Percentiles rank a stretch among this genome's conserved stretches.
Conservation (phyloP, 2,113 vertebrate genomes). For the Saguinus imperator region DNA sequence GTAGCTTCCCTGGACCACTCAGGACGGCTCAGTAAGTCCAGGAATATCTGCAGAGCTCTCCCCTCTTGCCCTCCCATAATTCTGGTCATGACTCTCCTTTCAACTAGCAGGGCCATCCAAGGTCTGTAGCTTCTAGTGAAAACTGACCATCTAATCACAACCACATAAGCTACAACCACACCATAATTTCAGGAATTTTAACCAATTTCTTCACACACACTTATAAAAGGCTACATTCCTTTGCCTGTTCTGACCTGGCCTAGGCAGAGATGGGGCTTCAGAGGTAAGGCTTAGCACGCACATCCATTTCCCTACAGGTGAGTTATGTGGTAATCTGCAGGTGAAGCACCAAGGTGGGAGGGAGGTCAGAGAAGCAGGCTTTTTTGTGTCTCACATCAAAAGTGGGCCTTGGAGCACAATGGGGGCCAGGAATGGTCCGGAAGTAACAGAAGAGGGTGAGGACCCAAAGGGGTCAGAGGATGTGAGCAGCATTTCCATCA, state of each 20-base stretch:
- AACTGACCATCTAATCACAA: not conserved
- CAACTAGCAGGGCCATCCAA: not conserved
- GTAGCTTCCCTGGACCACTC: not conserved
- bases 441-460: not conserved
- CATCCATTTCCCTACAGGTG: not conserved
- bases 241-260: not conserved
- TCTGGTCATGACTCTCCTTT: not conserved
- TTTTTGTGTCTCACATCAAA: not conserved
- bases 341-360: not conserved
- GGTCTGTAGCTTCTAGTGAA: not conserved
- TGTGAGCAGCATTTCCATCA: no score
- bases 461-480: not conserved
- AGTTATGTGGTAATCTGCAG: not conserved
- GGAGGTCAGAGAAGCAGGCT: not conserved
- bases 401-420: not conserved
- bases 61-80: accelerated
- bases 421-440: not conserved
- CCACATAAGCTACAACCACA: not conserved
- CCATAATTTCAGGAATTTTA: not conserved
- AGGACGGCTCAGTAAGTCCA: not conserved
- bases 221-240: not conserved
- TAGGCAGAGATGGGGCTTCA: not conserved
- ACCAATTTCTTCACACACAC: not conserved
- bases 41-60: not conserved
- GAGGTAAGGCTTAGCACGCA: not conserved